A percentile compares a stretch with the other conserved stretches of the same genome.
These are phyloP conservation scores for Automeris io DNA, from an alignment of 2,888 invertebrate species.

Conservation along the genomic window DNA sequence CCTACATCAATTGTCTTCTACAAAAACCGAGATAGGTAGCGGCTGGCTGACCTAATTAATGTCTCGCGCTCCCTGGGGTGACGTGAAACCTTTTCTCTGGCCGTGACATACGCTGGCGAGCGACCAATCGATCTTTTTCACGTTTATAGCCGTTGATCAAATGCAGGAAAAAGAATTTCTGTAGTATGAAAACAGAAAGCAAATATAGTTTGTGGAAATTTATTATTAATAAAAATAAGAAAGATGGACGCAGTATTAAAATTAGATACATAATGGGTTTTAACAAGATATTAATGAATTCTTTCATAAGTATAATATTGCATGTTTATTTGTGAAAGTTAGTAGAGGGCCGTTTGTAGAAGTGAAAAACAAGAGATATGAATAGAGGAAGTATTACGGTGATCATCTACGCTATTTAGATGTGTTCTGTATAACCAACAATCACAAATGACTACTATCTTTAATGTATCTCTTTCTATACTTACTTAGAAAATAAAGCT, in stretches of 20 bases:
- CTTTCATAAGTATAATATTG: too few species aligned
- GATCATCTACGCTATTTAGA: too few species aligned
- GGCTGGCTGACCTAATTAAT: slow-evolving; percentile 61
- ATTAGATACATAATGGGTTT: neutral
- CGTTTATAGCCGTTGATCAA: slow-evolving; percentile 32
- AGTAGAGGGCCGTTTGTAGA: too few species aligned
- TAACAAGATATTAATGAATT: too few species aligned
- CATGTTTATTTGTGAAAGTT: too few species aligned
- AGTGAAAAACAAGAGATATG: too few species aligned
- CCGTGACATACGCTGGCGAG: slow-evolving; percentile 42
- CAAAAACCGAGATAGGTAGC: slow-evolving; percentile 53
- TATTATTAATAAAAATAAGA: neutral
- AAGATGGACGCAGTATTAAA: too few species aligned
- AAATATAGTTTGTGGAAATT: slow-evolving; percentile 6
- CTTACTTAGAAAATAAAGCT: too few species aligned
- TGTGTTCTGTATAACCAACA: too few species aligned
- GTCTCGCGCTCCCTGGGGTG: slow-evolving; percentile 42
- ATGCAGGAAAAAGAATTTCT: slow-evolving; percentile 4
- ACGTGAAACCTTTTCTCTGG: slow-evolving; percentile 63
- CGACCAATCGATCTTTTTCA: slow-evolving; percentile 41
- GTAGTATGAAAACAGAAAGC: neutral
- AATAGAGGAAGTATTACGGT: too few species aligned
- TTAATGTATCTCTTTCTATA: too few species aligned
- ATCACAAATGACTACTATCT: too few species aligned
- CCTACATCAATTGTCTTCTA: slow-evolving; percentile 50